Base-by-base conservation (phyloP, 2,888 invertebrate species). In the Cephalotes varians region DNA sequence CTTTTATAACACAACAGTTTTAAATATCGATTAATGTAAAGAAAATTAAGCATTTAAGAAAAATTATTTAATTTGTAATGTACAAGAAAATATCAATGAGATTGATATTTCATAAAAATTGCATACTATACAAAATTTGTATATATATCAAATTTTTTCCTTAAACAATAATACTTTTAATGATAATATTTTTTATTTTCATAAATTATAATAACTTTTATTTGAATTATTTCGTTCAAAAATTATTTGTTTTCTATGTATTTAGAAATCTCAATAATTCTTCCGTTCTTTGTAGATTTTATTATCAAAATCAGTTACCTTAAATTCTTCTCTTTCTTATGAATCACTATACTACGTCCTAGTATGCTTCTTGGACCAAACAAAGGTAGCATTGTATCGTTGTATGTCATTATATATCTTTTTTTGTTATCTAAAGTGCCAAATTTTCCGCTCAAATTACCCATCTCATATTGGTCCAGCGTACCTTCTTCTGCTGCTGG, bases 401-500 rank as follows among this genome's bases (percentile, higher is more conserved):
- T 98, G 93, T 96, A 97, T 71, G 94, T 93, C 0, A 95, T 95
- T 85, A 94, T 95, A 85, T 96, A 96, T 65, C 95, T 95, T 0
- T 96, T 96, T 12, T 96, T 94, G 31, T 96, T 96, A 31, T 97
- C 96, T 25, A 98, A 95, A 6, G 96, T 95, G 0, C 98, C 98
- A 93, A 98, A 98, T 95, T 99, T 99, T 1, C 97, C 97, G 91
- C 98, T 98, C 37, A 98, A 95, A 93, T 98, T 98, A 0, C 98
- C 98, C 93, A 98, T 96, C 95, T 97, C 97, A 92, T 98, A 98
- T 93, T 98, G 97, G 94, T 98, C 98, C 6, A 96, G 96, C 0
- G 98, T 98, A 21, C 98, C 98, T 93, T 95, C 95, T 0, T 95
- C 95, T 0, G 96, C 95, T 0, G 95, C 95, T 0, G 97, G 98